Percentiles rank a stretch among this genome's conserved stretches.
These are phyloP conservation scores for Propithecus coquereli DNA, from an alignment of 2,113 vertebrate species.

Conservation along the genomic window DNA sequence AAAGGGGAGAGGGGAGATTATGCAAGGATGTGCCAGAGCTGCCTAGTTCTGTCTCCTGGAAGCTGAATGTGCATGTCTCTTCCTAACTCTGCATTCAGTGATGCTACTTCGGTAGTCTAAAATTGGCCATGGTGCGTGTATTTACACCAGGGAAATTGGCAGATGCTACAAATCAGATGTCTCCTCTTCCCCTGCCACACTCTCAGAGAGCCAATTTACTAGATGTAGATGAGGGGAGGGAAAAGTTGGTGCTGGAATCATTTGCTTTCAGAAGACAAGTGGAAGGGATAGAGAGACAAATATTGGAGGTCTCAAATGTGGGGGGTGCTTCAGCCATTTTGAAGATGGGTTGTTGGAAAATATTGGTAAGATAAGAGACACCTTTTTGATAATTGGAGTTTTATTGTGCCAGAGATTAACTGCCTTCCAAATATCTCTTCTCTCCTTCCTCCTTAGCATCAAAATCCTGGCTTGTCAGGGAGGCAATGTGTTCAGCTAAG, in stretches of 20 bases:
- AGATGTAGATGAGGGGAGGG: background rate
- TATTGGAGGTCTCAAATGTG: background rate
- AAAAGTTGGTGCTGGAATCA: background rate
- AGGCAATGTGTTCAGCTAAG: background rate
- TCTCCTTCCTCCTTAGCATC: background rate
- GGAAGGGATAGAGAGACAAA: background rate
- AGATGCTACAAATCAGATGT: background rate
- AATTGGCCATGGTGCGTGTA: background rate
- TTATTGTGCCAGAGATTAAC: background rate
- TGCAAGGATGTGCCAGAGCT: rapidly evolving
- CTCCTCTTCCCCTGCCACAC: background rate
- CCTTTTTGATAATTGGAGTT: background rate
- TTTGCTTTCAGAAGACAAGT: background rate
- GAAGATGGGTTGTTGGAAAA: background rate
- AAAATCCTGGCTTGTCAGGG: background rate
- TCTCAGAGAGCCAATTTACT: background rate
- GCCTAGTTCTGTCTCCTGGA: background rate
- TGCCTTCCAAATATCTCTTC: background rate
- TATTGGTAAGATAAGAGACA: background rate
- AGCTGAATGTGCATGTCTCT: background rate
- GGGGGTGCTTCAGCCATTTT: background rate
- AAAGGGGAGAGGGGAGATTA: background rate
- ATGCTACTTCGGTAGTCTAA: background rate
- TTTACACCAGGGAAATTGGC: background rate
- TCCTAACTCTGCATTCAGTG: background rate